Percentiles rank a stretch among this genome's conserved stretches.
Evolutionary conservation across 2,888 invertebrate genomes (phyloP).

Genomic region (Adelphocoris suturalis): DNA sequence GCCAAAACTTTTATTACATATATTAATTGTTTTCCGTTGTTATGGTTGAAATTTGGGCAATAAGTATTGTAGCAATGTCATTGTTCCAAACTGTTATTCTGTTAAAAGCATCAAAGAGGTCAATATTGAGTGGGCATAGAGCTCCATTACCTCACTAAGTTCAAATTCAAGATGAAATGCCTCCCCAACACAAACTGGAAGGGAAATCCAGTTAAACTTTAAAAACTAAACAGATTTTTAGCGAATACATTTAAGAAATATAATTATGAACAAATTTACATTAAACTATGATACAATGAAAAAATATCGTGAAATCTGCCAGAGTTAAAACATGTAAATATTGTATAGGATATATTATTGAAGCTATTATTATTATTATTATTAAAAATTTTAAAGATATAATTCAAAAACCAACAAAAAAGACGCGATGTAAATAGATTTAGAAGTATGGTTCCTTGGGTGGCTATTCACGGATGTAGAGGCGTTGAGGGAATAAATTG

Average conservation of each 20-base stretch:
- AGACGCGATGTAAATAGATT: background rate
- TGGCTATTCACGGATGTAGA: background rate
- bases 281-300: background rate
- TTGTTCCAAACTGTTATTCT: no score
- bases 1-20: no score
- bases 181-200: background rate
- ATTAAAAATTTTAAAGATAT: background rate
- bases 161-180: no score
- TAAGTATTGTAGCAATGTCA: no score
- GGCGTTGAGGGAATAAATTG: background rate
- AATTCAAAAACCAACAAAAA: background rate
- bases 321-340: conserved; percentile 21
- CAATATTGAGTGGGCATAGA: no score
- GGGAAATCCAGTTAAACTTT: background rate
- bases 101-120: no score
- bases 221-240: conserved; percentile 5
- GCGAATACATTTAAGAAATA: conserved; percentile 11
- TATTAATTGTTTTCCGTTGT: no score
- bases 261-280: background rate
- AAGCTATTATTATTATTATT: background rate
- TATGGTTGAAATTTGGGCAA: no score
- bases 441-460: background rate
- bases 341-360: conserved; percentile 34
- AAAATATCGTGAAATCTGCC: background rate
- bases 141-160: no score